Evolutionary conservation across 1,140 invertebrate genomes (phyloP), one percentile per base, ranked within the genome.

Genomic region (Philopotamus ludificatus): DNA sequence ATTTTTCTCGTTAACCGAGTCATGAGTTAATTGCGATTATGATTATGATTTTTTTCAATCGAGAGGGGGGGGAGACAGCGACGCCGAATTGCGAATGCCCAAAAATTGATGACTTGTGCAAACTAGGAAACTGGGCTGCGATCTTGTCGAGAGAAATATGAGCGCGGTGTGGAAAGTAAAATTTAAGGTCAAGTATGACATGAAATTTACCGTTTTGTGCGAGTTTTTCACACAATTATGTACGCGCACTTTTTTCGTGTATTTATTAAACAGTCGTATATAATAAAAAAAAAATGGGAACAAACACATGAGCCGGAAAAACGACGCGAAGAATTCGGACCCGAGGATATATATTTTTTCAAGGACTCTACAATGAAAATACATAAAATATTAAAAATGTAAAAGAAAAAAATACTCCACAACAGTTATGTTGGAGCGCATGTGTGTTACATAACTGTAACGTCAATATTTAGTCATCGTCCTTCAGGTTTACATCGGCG

Each of bases 111-210:
- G 57, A 60, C 22, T 42, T 60, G 57, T 49, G 57, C 57, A 47
- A 60, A 60, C 57, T 60, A 34, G 57, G 59, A 23, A 62, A 62
- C 23, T 62, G 49, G 59, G 59, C 45, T 51, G 44, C 21, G 59
- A 51, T 62, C 59, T 62, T 62, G 59, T 62, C 41, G 44, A 58
- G 59, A 50, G 47, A 57, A 57, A 57, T 57, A 57, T 49, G 44
- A 60, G 47, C 42, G 44, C 59, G 28, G 59, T 62, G 59, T 51
- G 49, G 44, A 62, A 62, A 62, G 59, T 62, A 62, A 62, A 62
- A 62, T 62, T 62, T 62, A 51, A 62, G 59, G 59, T 62, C 59
- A 51, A 51, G 49, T 62, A 51, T 51, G 45, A 51, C 59, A 51
- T 22, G 59, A 50, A 62, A 62, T 62, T 62, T 62, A 62, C 59